Evolutionary conservation across 1,140 invertebrate genomes (phyloP), one percentile per base, ranked within the genome.

Genomic region (Papilio polytes): DNA sequence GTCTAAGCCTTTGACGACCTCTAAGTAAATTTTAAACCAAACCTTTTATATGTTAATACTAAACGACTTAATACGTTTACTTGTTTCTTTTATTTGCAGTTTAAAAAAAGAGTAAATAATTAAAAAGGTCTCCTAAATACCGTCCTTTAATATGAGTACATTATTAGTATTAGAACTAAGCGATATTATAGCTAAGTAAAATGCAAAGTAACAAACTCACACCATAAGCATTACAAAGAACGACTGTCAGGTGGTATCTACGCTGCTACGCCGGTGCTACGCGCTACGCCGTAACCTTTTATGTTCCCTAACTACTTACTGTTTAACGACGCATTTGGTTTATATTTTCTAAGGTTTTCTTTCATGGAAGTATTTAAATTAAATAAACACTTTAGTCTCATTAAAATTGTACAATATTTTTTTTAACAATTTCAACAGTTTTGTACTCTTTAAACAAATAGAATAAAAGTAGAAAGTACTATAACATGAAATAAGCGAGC

Each of bases 251-350:
- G 59, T 56, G 53, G 53, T 10, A 56, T 56, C 53, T 56, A 56
- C 53, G 53, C 7, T 56, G n/a, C 53, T 56, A 56, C 53, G 53
- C 20, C 59, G 56, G 56, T 20, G 20, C 59, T 63, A 26, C 59
- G 20, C 59, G 59, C 59, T 63, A 63, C 59, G 59, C 59, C 59
- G 59, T 63, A 63, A 63, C 59, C 22, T 63, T 63, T 63, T 63
- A 63, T 63, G 59, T 63, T 56, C 18, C n/a, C 2, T 56, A 56
- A 56, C 53, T 56, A 56, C 53, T 56, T 56, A 53, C 53, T 18
- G n/a, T n/a, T 56, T 56, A 56, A 56, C 53, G n/a, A 8, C 18
- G 20, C 1, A 20, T 56, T 51, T 51, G 15, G 53, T 56, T 56
- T 56, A 56, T 56, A 56, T 20, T 56, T 56, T n/a, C 53, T 20